These are phyloP conservation scores for Hapalemur alaotrensis DNA, from an alignment of 2,797 vertebrate species.

Conservation along the genomic window DNA sequence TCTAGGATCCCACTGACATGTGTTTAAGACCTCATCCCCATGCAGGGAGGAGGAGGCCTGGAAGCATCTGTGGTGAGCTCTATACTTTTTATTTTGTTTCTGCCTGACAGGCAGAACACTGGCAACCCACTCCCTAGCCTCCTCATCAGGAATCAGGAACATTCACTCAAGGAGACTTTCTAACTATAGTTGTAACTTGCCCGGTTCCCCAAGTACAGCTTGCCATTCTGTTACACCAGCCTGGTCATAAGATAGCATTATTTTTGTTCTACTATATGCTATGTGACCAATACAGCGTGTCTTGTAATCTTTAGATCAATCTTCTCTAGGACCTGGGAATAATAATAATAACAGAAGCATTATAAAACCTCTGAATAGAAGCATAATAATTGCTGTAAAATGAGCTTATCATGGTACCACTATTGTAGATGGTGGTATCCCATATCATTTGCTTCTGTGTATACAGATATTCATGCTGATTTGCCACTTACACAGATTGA, in stretches of 20 bases:
- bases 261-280: neutral
- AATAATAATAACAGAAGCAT: neutral
- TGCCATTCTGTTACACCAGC: neutral
- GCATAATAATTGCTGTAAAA: neutral
- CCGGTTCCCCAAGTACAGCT: neutral
- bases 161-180: neutral
- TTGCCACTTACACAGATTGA: neutral
- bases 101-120: neutral
- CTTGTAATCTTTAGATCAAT: neutral
- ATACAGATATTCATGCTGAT: neutral
- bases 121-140: neutral
- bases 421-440: neutral
- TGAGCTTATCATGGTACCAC: neutral
- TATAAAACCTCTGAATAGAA: neutral
- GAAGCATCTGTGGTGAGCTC: neutral
- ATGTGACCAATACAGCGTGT: neutral
- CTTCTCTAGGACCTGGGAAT: neutral
- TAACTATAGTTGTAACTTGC: neutral
- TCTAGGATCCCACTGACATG: neutral
- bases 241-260: neutral
- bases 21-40: neutral
- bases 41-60: neutral
- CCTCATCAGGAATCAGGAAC: neutral
- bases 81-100: neutral
- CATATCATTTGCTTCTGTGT: neutral